Percentiles rank a stretch among this genome's conserved stretches.
These are phyloP conservation scores for Illadopsis cleaveri DNA, from an alignment of 2,113 vertebrate species.

Conservation along the genomic window DNA sequence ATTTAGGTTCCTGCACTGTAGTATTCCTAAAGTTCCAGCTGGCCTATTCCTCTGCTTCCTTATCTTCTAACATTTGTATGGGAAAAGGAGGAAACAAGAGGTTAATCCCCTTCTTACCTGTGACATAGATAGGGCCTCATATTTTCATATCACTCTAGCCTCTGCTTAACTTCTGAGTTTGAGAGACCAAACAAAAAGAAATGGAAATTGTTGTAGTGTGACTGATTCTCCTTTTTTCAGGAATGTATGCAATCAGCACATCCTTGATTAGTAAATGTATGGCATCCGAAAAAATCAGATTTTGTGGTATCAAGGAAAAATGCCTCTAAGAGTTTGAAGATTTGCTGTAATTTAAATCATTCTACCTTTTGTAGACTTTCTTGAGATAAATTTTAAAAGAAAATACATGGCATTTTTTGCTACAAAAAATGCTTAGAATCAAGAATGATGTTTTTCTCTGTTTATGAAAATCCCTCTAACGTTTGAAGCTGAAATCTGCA, in stretches of 20 bases:
- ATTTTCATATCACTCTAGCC: neutral
- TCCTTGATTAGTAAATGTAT: neutral
- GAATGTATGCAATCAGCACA: neutral
- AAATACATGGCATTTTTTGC: rapidly evolving
- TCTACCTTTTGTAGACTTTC: neutral
- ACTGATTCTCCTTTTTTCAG: neutral
- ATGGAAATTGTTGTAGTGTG: neutral
- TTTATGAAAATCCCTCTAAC: neutral
- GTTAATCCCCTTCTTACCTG: neutral
- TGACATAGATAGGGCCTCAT: neutral
- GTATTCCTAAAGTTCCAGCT: neutral
- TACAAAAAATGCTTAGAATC: neutral
- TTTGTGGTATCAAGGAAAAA: neutral
- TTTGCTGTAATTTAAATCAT: neutral
- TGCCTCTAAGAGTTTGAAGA: neutral
- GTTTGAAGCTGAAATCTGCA: neutral
- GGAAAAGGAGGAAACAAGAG: neutral
- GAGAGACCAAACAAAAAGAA: neutral
- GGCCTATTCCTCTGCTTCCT: neutral
- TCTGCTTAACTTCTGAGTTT: neutral
- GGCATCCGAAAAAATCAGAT: rapidly evolving
- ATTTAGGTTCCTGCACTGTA: neutral
- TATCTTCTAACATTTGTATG: rapidly evolving
- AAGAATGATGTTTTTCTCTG: neutral
- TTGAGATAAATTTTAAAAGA: neutral